A percentile compares a stretch with the other conserved stretches of the same genome.
Evolutionary conservation across 2,113 vertebrate genomes (phyloP).

Genomic region (Oryzias melastigma): DNA sequence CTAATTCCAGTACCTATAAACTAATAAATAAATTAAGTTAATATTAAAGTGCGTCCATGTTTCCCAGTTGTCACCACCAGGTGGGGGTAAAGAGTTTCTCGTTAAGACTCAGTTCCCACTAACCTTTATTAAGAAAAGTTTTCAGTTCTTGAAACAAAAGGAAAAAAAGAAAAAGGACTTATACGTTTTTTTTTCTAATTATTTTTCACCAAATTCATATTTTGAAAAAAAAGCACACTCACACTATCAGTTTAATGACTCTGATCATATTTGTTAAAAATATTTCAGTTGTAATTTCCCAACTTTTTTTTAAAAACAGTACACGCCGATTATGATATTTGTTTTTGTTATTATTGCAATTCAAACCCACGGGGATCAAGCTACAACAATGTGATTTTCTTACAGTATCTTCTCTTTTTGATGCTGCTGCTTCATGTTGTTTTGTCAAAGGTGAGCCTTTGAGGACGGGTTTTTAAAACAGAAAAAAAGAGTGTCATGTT

Average conservation of each 20-base stretch:
- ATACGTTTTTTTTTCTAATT: too few species aligned
- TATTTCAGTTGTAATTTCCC: too few species aligned
- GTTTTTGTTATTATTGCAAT: background rate
- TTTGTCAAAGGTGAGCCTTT: slow-evolving; percentile 2
- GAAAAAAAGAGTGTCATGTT: slow-evolving; percentile 40
- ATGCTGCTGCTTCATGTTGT: slow-evolving; percentile 14
- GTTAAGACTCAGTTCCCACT: background rate
- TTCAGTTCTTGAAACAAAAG: background rate
- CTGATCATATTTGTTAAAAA: too few species aligned
- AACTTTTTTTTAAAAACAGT: too few species aligned
- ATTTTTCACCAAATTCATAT: too few species aligned
- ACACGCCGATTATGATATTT: background rate
- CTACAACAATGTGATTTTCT: slow-evolving; percentile 1
- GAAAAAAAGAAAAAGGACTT: background rate
- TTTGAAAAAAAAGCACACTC: too few species aligned
- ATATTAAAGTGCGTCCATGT: background rate
- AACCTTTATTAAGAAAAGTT: too few species aligned
- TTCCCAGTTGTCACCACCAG: slow-evolving; percentile 44
- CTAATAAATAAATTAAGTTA: too few species aligned
- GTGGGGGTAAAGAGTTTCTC: slow-evolving; percentile 37
- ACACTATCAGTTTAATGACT: too few species aligned
- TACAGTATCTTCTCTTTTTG: background rate
- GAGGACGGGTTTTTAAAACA: slow-evolving; percentile 5
- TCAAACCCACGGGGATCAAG: background rate
- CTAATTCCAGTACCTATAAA: too few species aligned